A percentile compares a stretch with the other conserved stretches of the same genome.
These are phyloP conservation scores for Cryptocheilus praepositus DNA, from an alignment of 2,888 invertebrate species.

Conservation along the genomic window DNA sequence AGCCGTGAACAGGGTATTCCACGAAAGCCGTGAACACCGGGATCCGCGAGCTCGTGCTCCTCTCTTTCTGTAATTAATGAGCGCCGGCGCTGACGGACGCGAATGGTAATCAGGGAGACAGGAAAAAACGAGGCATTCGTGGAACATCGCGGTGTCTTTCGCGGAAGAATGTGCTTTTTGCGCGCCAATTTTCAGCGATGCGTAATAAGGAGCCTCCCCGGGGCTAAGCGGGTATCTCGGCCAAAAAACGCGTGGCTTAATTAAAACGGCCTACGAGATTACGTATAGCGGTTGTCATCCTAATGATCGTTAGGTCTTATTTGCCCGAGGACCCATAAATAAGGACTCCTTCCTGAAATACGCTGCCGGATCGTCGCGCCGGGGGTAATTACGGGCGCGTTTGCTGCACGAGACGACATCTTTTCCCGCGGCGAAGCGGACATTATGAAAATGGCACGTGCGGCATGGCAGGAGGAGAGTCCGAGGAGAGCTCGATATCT, in stretches of 20 bases:
- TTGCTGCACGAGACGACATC: conserved; percentile 23
- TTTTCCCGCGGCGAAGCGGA: not conserved
- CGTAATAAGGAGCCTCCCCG: conserved; percentile 16
- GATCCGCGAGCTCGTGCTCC: conserved; percentile 6
- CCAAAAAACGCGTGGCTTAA: conserved; percentile 30
- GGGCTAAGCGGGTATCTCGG: too few species aligned
- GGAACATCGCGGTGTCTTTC: not conserved
- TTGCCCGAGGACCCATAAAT: conserved; percentile 25
- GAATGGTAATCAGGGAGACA: too few species aligned
- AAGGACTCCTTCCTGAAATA: conserved; percentile 23
- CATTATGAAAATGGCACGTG: conserved; percentile 34
- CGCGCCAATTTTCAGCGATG: conserved; percentile 10
- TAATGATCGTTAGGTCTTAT: conserved; percentile 34
- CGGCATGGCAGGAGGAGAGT: conserved; percentile 26
- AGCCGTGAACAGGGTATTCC: conserved; percentile 15
- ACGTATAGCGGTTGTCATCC: conserved; percentile 37
- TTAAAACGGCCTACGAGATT: conserved; percentile 41
- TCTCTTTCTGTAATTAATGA: conserved; percentile 21
- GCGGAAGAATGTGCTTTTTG: conserved; percentile 17
- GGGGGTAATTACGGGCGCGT: conserved; percentile 26
- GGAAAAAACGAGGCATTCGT: conserved; percentile 11
- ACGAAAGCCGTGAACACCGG: not conserved
- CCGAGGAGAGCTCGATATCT: conserved; percentile 36
- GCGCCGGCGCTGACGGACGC: conserved; percentile 8
- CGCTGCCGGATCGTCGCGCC: not conserved